phyloP scores from a whole-genome alignment of 2,888 invertebrate genomes.

The Papilio elwesi region DNA sequence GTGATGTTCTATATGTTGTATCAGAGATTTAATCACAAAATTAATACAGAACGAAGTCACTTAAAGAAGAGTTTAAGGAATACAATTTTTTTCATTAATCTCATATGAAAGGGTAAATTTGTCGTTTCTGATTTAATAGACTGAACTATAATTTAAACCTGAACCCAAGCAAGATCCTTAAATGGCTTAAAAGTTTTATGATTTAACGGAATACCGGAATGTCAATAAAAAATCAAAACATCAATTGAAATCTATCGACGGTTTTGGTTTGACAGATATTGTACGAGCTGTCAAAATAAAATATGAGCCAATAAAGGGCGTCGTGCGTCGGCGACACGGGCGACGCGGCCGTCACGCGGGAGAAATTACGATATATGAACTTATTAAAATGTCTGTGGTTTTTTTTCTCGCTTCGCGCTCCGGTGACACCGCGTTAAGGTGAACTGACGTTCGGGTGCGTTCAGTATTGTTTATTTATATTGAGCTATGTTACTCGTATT shows the following conservation, averaged over 20 bases:
- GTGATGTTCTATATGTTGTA: too few relatives aligned
- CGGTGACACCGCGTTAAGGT: conserved; percentile 65
- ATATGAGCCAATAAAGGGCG: conserved; percentile 80
- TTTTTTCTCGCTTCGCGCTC: conserved; percentile 75
- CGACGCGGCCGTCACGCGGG: conserved; percentile 77
- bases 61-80: too few relatives aligned
- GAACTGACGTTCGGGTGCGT: conserved; percentile 55
- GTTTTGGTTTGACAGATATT: conserved; percentile 62
- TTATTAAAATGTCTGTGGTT: conserved; percentile 77
- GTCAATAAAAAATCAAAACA: conserved; percentile 26
- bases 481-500: conserved; percentile 34
- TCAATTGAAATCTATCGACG: conserved; percentile 49
- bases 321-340: conserved; percentile 68
- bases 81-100: too few relatives aligned
- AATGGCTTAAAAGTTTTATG: background rate
- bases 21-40: too few relatives aligned
- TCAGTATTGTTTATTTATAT: conserved; percentile 41
- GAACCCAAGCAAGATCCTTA: too few relatives aligned
- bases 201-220: background rate
- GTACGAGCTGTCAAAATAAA: conserved; percentile 77
- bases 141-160: too few relatives aligned
- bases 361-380: conserved; percentile 77
- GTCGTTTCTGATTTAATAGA: too few relatives aligned
- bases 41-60: too few relatives aligned
- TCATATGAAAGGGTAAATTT: too few relatives aligned